Percentiles rank a stretch among this genome's conserved stretches.
Evolutionary conservation across 2,797 vertebrate genomes (phyloP).

Genomic region (Hippoglossus hippoglossus): DNA sequence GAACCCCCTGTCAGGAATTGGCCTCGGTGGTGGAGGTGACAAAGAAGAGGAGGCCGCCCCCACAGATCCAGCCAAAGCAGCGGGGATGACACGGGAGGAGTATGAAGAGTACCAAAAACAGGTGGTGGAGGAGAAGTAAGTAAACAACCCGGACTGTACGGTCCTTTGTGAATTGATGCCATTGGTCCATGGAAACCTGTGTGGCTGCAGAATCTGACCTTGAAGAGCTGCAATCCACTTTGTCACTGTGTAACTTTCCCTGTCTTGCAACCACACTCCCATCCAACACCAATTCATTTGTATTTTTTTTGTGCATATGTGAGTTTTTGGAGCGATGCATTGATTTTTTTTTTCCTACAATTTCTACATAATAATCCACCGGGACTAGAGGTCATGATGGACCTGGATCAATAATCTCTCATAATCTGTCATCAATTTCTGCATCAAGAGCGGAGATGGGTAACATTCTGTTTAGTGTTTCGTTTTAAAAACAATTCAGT

Average conservation of each 20-base stretch:
- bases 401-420: slow-evolving; percentile 49
- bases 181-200: slow-evolving; percentile 13
- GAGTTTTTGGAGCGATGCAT: slow-evolving; percentile 9
- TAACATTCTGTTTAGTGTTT: background rate
- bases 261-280: slow-evolving; percentile 12
- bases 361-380: slow-evolving; percentile 12
- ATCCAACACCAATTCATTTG: no score
- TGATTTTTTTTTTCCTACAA: background rate
- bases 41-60: slow-evolving; percentile 90
- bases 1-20: slow-evolving; percentile 94
- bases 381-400: slow-evolving; percentile 10
- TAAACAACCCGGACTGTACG: slow-evolving; percentile 58
- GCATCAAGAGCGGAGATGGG: background rate
- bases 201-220: slow-evolving; percentile 70
- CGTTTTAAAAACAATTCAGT: no score
- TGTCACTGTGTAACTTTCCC: background rate
- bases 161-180: slow-evolving; percentile 38
- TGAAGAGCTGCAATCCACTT: slow-evolving; percentile 33
- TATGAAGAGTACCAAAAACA: slow-evolving; percentile 98
- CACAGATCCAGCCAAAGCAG: slow-evolving; percentile 91
- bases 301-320: background rate
- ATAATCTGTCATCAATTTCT: slow-evolving; percentile 34
- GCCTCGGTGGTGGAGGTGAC: slow-evolving; percentile 92
- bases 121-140: slow-evolving; percentile 98
- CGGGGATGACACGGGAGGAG: slow-evolving; percentile 96